Base-by-base conservation (phyloP, 1,140 invertebrate genomes). In the Aphidius gifuensis region DNA sequence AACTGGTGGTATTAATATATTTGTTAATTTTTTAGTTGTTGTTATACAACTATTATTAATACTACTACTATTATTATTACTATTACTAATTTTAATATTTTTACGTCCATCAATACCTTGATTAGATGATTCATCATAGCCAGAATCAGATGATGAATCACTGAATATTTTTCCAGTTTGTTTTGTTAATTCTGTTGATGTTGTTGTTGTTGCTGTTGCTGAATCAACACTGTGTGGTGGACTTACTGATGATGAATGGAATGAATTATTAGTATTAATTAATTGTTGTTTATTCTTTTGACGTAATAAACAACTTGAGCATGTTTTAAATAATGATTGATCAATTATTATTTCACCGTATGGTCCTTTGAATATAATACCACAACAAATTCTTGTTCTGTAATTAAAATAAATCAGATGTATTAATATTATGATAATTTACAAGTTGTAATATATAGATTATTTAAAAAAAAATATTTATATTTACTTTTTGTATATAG, bases 331-430 rank as follows among this genome's bases (percentile, higher is more conserved):
- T 45, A 85, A 82, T 51, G 83, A 77, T 16, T 83, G 82, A 71
- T 90, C 87, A 5, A 90, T 78, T 38, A 90, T 77, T 1, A 90
- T 80, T 73, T 88, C 88, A 21, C 86, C 85, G 69, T 83, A 83
- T 32, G 80, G 83, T 7, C 88, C 88, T 68, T 84, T 85, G 71
- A 88, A 91, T 64, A 92, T 87, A 16, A 83, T 85, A 16, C 89
- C 89, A 76, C 90, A 91, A 71, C 90, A 92, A 57, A 89, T 84
- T 49, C 82, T 82, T 69, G 89, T 87, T 69, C 89, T 91, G 71
- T 38, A 77, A 74, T 69, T 60, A 58, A 58, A 68, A 61, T 60
- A 59, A 60, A 44, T 9, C 38, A 5, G 38, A 23, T 53, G 9
- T 39, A 48, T 23, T 16, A 45, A n/a, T 40, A 58, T 46, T 16